Evolutionary conservation across 2,797 vertebrate genomes (phyloP), one percentile per base, ranked within the genome.

Genomic region (Orestias chungarensis): DNA sequence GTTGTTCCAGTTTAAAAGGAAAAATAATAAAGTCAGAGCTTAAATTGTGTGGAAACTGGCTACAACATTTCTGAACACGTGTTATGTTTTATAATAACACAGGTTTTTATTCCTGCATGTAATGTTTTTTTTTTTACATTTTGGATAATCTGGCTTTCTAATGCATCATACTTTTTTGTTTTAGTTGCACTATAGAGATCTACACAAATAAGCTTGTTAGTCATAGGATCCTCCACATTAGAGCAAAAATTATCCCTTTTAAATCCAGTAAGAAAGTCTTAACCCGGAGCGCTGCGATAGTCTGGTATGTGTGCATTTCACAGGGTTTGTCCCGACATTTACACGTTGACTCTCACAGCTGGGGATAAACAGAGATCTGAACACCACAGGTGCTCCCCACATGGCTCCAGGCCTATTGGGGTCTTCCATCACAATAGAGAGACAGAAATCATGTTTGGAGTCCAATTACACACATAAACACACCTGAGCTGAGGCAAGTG

Each of bases 401-500:
- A 87, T 73, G 76, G 83, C 73, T 78, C 57, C 62, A 33, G 79
- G 76, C 68, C 77, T 71, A 86, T 81, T 81, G 82, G 66, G 47
- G 42, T 68, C 70, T 67, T 66, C 35, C 42, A 65, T 78, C 86
- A 87, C 87, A 88, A 88, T 87, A 80, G 59, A 59, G 66, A 62
- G 69, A 80, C n/a, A n/a, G 61, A 90, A 83, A 83, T 76, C 52
- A 79, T 82, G 80, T 83, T 82, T 50, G 80, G 91, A 75, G 82
- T 91, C 82, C 38, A 70, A 55, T 90, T 91, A 83, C 90, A 78
- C 77, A 78, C 79, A 81, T 78, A 81, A 80, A 84, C 71, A 87
- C 85, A 87, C 74, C 80, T 79, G 80, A 82, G 75, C 72, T 73
- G 64, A 75, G 75, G 73, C 70, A 68, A 68, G 64, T 59, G 73